Evolutionary conservation across 2,888 invertebrate genomes (phyloP).

Genomic region (Vandiemenella viatica): DNA sequence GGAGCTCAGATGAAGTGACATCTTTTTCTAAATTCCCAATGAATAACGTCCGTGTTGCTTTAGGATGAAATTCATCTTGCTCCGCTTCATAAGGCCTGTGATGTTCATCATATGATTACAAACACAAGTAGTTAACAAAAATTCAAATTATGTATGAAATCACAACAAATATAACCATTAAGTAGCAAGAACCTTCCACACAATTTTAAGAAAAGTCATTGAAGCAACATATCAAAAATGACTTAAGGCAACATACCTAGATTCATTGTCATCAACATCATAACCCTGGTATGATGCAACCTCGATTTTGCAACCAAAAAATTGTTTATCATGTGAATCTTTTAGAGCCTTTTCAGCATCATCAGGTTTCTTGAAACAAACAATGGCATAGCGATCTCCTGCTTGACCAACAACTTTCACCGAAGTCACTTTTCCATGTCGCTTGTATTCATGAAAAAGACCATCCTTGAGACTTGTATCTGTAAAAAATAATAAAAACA

Average conservation of each 20-base stretch:
- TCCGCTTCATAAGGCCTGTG: constrained; percentile 79
- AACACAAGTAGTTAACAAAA: too few species aligned
- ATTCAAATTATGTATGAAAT: too few species aligned
- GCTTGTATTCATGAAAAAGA: constrained; percentile 96
- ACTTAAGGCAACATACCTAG: constrained; percentile 24
- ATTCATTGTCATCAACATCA: constrained; percentile 33
- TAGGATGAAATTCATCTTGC: constrained; percentile 91
- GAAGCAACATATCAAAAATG: background rate
- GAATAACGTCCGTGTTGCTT: constrained; percentile 89
- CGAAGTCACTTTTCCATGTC: constrained; percentile 93
- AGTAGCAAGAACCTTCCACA: background rate
- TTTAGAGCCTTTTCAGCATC: constrained; percentile 93
- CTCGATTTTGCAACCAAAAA: constrained; percentile 94
- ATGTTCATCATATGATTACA: background rate
- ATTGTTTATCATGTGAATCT: constrained; percentile 88
- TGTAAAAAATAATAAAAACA: constrained; percentile 27
- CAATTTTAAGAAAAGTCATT: background rate
- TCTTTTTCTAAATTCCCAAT: constrained; percentile 94
- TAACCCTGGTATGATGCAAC: constrained; percentile 82
- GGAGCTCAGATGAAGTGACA: constrained; percentile 74
- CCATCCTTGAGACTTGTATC: constrained; percentile 95
- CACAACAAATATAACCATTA: too few species aligned
- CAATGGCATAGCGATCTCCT: constrained; percentile 82
- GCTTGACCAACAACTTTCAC: constrained; percentile 87
- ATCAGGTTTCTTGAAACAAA: constrained; percentile 92